These are phyloP conservation scores for Sylvilagus floridanus DNA, from an alignment of 2,797 vertebrate species.

Conservation along the genomic window DNA sequence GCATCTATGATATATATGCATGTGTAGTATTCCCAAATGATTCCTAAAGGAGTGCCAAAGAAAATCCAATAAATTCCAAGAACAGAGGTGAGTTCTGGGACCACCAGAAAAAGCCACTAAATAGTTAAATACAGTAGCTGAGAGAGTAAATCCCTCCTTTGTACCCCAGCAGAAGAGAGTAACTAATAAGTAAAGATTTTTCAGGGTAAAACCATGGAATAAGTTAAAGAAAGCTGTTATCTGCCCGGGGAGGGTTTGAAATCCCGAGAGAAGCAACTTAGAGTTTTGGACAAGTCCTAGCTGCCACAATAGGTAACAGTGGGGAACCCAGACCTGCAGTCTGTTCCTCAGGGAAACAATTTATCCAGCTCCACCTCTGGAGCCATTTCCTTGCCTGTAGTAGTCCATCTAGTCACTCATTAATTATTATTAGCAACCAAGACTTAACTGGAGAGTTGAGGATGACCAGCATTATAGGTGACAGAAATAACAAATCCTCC, in stretches of 20 bases:
- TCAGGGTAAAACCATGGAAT: not conserved
- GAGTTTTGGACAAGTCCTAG: not conserved
- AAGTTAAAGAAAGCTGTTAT: not conserved
- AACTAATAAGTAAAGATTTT: conserved; percentile 12
- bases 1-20: not conserved
- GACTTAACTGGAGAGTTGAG: not conserved
- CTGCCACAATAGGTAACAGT: not conserved
- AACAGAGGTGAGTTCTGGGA: not conserved
- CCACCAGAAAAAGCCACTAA: conserved; percentile 39
- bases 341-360: not conserved
- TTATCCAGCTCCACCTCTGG: not conserved
- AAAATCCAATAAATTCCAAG: conserved; percentile 11
- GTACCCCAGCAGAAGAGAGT: not conserved
- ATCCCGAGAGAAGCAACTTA: not conserved
- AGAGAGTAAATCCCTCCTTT: not conserved
- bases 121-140: not conserved
- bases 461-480: not conserved
- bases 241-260: not conserved
- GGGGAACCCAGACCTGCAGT: not conserved
- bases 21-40: not conserved
- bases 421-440: conserved; percentile 51
- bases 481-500: not conserved
- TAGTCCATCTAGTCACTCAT: conserved; percentile 50
- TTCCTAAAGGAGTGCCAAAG: not conserved
- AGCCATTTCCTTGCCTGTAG: not conserved